A percentile compares a stretch with the other conserved stretches of the same genome.
phyloP scores from a whole-genome alignment of 2,888 invertebrate species.

The Tineola bisselliella region DNA sequence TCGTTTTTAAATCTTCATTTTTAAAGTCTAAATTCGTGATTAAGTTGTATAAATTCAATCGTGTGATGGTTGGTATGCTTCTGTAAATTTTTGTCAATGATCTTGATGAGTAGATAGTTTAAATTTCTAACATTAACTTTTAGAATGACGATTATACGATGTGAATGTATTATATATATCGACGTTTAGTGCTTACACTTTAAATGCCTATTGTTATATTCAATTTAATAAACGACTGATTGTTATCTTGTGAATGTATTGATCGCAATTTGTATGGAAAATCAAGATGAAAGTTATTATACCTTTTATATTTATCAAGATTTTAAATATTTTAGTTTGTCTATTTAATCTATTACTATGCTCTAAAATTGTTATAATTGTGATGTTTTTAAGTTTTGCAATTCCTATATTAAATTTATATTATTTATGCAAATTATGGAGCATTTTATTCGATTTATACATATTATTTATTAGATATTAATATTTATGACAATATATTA shows the following conservation, averaged over 20 bases:
- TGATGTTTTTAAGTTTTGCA: too few species aligned
- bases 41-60: background rate
- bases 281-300: background rate
- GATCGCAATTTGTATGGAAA: background rate
- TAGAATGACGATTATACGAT: background rate
- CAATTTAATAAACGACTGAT: constrained; percentile 6
- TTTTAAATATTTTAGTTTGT: too few species aligned
- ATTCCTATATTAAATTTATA: too few species aligned
- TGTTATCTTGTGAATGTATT: background rate
- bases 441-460: too few species aligned
- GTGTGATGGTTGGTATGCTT: background rate
- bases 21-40: background rate
- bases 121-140: background rate
- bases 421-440: too few species aligned
- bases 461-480: too few species aligned
- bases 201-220: background rate
- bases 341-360: too few species aligned
- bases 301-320: background rate
- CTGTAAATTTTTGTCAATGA: background rate
- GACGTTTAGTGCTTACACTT: background rate
- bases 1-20: background rate
- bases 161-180: background rate
- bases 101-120: background rate
- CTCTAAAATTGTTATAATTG: too few species aligned
- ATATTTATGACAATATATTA: too few species aligned